phyloP scores from a whole-genome alignment of 2,888 invertebrate species.

The Tryphoninae sp. region DNA sequence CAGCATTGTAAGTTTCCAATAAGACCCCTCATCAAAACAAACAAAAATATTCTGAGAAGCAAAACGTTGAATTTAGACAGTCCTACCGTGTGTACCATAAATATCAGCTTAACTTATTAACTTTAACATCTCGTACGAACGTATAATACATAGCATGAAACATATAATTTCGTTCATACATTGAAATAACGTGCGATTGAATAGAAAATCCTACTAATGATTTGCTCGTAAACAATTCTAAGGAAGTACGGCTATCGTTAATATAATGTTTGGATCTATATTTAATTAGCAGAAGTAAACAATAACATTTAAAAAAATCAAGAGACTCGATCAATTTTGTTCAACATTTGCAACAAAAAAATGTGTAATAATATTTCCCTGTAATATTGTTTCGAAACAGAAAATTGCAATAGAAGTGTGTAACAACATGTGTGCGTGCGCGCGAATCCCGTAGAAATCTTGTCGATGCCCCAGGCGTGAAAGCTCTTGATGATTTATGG shows the following conservation, averaged over 20 bases:
- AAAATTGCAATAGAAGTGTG: slow-evolving; percentile 31
- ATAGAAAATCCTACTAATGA: slow-evolving; percentile 46
- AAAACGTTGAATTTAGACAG: slow-evolving; percentile 51
- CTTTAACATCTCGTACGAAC: slow-evolving; percentile 9
- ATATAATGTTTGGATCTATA: background rate
- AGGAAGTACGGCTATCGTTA: background rate
- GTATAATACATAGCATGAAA: slow-evolving; percentile 43
- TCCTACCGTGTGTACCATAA: slow-evolving; percentile 16
- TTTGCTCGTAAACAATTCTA: background rate
- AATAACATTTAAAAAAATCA: background rate
- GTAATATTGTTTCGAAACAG: slow-evolving; percentile 6
- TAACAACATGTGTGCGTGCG: slow-evolving; percentile 17
- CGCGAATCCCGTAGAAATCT: slow-evolving; percentile 48
- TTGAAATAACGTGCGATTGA: slow-evolving; percentile 42
- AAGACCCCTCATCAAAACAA: slow-evolving; percentile 44
- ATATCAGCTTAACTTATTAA: slow-evolving; percentile 13
- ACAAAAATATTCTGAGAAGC: slow-evolving; percentile 47
- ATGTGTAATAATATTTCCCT: background rate
- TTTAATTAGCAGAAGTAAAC: too few species aligned
- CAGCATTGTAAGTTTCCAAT: slow-evolving; percentile 84
- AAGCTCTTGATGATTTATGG: slow-evolving; percentile 2
- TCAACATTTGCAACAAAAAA: too few species aligned
- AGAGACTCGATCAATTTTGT: background rate
- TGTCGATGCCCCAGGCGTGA: slow-evolving; percentile 24
- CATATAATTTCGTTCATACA: slow-evolving; percentile 24